Evolutionary conservation across 2,797 vertebrate genomes (phyloP).

Genomic region (Podarcis siculus): DNA sequence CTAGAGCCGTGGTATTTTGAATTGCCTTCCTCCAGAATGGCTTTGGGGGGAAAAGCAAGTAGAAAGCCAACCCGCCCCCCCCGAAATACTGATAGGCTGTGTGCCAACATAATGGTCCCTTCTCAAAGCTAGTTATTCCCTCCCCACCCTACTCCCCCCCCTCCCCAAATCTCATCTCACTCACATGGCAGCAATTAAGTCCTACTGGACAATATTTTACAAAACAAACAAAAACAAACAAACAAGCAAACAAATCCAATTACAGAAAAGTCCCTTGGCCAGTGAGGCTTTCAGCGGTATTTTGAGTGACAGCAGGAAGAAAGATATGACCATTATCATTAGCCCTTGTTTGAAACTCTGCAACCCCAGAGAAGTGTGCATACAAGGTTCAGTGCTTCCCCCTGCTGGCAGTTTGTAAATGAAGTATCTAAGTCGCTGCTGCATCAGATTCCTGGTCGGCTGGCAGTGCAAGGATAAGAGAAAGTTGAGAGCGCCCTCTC

Average conservation of each 20-base stretch:
- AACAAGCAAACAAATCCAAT: background rate
- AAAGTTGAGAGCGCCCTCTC: background rate
- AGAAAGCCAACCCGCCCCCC: no score
- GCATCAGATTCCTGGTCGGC: background rate
- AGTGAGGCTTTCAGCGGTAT: background rate
- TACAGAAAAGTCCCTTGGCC: background rate
- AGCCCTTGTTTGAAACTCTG: constrained; percentile 22
- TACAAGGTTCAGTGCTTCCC: background rate
- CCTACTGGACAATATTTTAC: background rate
- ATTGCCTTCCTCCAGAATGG: background rate
- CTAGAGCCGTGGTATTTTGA: background rate
- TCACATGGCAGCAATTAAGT: background rate
- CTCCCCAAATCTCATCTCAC: background rate
- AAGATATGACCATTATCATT: background rate
- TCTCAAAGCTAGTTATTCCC: background rate
- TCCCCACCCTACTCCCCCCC: background rate
- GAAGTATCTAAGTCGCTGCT: background rate
- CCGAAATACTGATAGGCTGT: background rate
- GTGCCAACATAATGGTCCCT: background rate
- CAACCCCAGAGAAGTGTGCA: background rate
- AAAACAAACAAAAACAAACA: background rate
- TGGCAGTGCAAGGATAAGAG: background rate
- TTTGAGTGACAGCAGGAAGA: constrained; percentile 8
- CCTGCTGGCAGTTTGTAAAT: background rate
- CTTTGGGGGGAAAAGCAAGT: background rate